phyloP scores from a whole-genome alignment of 1,140 invertebrate species.

The Coenobita brevimanus region DNA sequence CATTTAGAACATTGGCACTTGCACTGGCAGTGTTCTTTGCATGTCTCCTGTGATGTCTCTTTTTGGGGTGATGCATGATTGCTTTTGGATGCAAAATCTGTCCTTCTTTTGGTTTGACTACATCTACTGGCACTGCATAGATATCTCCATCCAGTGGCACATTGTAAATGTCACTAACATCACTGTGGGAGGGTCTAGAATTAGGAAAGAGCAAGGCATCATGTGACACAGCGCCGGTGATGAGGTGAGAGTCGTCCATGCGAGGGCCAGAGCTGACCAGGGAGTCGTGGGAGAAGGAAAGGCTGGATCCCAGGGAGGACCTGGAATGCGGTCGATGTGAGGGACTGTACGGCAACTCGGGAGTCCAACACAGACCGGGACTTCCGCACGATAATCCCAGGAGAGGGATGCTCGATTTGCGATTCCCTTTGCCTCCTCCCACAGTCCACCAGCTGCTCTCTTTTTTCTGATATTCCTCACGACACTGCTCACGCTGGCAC shows the following conservation, averaged over 20 bases:
- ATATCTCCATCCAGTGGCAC: constrained; percentile 63
- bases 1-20: constrained; percentile 49
- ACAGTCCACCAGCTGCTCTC: constrained; percentile 51
- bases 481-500: constrained; percentile 62
- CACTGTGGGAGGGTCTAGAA: constrained; percentile 60
- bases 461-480: constrained; percentile 58
- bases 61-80: constrained; percentile 59
- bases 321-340: constrained; percentile 53
- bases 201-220: constrained; percentile 66
- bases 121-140: constrained; percentile 66
- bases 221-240: constrained; percentile 63
- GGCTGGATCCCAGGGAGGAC: constrained; percentile 55
- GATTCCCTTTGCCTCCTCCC: constrained; percentile 48
- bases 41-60: constrained; percentile 60
- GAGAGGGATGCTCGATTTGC: constrained; percentile 59
- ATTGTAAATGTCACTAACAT: constrained; percentile 61
- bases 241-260: constrained; percentile 64
- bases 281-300: constrained; percentile 60
- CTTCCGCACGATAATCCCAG: constrained; percentile 57
- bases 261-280: constrained; percentile 59
- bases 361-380: constrained; percentile 57
- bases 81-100: constrained; percentile 60
- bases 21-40: constrained; percentile 50
- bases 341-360: constrained; percentile 57
- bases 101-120: constrained; percentile 59